A percentile compares a stretch with the other conserved stretches of the same genome.
phyloP scores from a whole-genome alignment of 2,797 vertebrate genomes.

The Phataginus tetradactyla region DNA sequence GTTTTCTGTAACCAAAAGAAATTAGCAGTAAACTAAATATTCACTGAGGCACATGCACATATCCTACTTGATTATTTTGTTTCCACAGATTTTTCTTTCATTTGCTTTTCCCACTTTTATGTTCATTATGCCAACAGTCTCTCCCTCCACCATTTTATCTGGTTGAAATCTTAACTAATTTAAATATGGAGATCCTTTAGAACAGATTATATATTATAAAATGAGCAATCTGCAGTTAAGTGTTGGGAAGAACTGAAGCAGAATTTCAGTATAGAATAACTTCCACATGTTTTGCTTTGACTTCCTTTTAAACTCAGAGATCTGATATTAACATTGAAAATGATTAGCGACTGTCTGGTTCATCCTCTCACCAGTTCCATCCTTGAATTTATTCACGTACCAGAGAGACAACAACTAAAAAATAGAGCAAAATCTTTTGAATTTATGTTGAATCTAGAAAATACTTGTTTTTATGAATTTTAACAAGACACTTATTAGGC shows the following conservation, averaged over 20 bases:
- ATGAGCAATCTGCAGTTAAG: background rate
- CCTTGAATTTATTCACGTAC: slow-evolving; percentile 31
- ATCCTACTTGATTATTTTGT: background rate
- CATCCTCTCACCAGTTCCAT: background rate
- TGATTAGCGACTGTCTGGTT: background rate
- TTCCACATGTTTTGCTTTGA: background rate
- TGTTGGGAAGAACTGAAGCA: background rate
- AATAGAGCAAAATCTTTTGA: background rate
- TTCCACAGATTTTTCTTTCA: background rate
- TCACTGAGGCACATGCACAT: background rate
- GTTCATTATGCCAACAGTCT: background rate
- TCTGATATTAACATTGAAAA: background rate
- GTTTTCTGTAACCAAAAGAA: background rate
- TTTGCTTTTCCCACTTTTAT: background rate
- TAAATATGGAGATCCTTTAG: background rate
- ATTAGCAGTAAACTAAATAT: background rate
- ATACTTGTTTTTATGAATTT: background rate
- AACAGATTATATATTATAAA: background rate
- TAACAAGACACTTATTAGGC: slow-evolving; percentile 43
- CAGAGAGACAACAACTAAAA: background rate
- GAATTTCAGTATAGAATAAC: background rate
- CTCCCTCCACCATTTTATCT: background rate
- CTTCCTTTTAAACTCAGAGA: background rate
- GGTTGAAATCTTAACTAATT: background rate
- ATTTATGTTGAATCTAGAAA: slow-evolving; percentile 27